Evolutionary conservation across 2,888 invertebrate species (phyloP).

Genomic region (Stegophylla sp.): DNA sequence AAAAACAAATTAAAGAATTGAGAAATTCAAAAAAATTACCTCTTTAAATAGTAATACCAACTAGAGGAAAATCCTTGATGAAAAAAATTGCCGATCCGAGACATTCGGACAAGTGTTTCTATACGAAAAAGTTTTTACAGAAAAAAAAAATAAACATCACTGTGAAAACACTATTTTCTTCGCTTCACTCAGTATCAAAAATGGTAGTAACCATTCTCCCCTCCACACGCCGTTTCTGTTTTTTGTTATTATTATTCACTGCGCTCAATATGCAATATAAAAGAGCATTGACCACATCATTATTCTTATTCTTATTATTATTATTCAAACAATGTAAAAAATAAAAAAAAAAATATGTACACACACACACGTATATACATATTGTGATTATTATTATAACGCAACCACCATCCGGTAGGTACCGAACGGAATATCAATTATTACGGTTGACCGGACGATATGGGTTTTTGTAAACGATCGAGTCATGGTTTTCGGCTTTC

Average conservation of each 20-base stretch:
- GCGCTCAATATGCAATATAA: neutral
- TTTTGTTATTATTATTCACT: neutral
- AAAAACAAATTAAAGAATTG: too few relatives aligned
- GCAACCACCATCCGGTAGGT: slow-evolving; percentile 18
- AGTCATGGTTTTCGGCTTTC: slow-evolving; percentile 47
- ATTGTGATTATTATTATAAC: slow-evolving; percentile 46
- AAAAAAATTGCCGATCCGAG: too few relatives aligned
- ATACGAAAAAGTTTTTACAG: too few relatives aligned
- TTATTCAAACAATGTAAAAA: slow-evolving; percentile 56
- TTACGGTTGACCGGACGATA: slow-evolving; percentile 36
- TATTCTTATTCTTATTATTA: slow-evolving; percentile 30
- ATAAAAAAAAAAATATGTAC: too few relatives aligned
- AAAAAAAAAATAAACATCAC: too few relatives aligned
- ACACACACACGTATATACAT: too few relatives aligned
- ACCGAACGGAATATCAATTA: slow-evolving; percentile 56
- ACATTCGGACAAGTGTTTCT: too few relatives aligned
- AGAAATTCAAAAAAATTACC: too few relatives aligned
- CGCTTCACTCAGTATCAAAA: too few relatives aligned
- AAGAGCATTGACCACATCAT: slow-evolving; percentile 54
- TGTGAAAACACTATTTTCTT: too few relatives aligned
- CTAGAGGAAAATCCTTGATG: too few relatives aligned
- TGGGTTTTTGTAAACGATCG: slow-evolving; percentile 48
- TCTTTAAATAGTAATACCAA: too few relatives aligned
- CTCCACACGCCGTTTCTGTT: neutral
- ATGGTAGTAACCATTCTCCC: neutral